Evolutionary conservation across 2,797 vertebrate genomes (phyloP).

Genomic region (Natrix natrix): DNA sequence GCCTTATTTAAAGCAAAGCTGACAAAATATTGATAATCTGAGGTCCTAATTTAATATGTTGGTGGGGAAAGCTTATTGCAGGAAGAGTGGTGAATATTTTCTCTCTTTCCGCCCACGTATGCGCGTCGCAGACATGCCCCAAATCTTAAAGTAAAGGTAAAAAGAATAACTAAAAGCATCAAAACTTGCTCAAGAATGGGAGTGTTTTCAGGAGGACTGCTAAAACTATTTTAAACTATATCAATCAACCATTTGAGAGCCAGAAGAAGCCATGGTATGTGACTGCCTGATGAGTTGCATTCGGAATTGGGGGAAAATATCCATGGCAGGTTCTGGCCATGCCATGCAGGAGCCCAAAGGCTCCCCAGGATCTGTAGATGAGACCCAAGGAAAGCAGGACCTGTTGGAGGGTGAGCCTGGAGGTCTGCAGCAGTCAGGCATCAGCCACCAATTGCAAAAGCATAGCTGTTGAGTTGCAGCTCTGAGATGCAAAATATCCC

Average conservation of each 20-base stretch:
- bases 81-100: not conserved
- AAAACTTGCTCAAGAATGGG: not conserved
- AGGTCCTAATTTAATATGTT: not conserved
- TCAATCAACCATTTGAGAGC: not conserved
- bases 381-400: not conserved
- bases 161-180: not conserved
- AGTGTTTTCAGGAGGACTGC: not conserved
- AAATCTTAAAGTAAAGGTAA: not conserved
- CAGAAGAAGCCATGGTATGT: not conserved
- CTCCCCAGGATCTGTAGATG: not conserved
- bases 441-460: not conserved
- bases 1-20: constrained; percentile 1
- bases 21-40: constrained; percentile 20
- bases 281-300: not conserved
- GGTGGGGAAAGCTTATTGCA: not conserved
- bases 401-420: not conserved
- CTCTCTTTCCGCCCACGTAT: not conserved
- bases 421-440: not conserved
- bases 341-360: not conserved
- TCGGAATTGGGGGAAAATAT: not conserved
- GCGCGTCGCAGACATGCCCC: not conserved
- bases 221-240: not conserved
- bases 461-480: not conserved
- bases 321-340: not conserved
- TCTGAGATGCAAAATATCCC: not conserved